phyloP scores from a whole-genome alignment of 2,888 invertebrate species.

The Rhimphoctona megacephalus region DNA sequence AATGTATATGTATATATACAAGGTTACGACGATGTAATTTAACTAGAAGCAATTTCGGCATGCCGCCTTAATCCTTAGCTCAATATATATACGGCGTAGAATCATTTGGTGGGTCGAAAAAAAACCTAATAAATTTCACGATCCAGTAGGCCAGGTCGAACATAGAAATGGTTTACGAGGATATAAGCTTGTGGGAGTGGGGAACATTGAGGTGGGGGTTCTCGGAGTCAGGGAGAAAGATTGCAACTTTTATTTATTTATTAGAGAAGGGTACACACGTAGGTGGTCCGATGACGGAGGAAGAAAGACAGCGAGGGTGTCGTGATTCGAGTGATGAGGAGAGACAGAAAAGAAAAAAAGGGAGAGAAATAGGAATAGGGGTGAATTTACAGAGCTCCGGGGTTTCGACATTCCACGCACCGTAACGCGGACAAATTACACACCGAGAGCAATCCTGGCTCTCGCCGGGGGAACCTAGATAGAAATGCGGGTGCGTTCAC shows the following conservation, averaged over 20 bases:
- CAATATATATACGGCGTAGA: conserved; percentile 30
- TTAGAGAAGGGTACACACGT: conserved; percentile 55
- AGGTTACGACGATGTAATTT: conserved; percentile 50
- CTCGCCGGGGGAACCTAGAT: conserved; percentile 34
- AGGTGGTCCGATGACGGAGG: conserved; percentile 43
- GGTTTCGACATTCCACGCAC: conserved; percentile 74
- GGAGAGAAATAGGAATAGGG: conserved; percentile 11
- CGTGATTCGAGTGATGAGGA: conserved; percentile 29
- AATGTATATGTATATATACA: neutral
- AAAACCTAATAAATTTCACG: conserved; percentile 75
- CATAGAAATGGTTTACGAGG: conserved; percentile 75
- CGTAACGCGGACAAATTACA: conserved; percentile 80
- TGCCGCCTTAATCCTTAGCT: conserved; percentile 52
- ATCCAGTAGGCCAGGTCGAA: conserved; percentile 75
- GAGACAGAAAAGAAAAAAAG: conserved; percentile 20
- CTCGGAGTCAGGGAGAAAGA: conserved; percentile 67
- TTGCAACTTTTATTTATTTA: conserved; percentile 72
- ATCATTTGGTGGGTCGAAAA: conserved; percentile 49
- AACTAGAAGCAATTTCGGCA: conserved; percentile 53
- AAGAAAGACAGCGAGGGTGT: conserved; percentile 23
- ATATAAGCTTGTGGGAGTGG: conserved; percentile 63
- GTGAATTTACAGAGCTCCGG: conserved; percentile 61
- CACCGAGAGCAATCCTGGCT: conserved; percentile 66
- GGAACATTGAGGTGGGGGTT: conserved; percentile 38
- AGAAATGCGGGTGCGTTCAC: conserved; percentile 25